Evolutionary conservation across 2,888 invertebrate genomes (phyloP), one percentile per base, ranked within the genome.

Genomic region (Sphaerophoria taeniata): DNA sequence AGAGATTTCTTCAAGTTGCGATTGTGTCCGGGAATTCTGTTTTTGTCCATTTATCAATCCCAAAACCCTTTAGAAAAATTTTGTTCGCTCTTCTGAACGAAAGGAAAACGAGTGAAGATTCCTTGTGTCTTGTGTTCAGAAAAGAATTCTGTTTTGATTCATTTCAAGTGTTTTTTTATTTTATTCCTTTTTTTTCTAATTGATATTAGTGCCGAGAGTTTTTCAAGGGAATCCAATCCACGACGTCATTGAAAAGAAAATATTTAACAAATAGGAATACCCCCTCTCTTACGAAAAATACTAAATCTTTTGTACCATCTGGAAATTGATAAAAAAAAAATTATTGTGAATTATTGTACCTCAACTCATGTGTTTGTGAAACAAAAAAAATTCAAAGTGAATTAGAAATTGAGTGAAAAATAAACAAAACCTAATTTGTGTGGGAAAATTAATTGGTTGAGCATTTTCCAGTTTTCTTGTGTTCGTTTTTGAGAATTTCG

Each of bases 331-430:
- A 16, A 39, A 51, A 51, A 16, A 34, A 65, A 16, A 60, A 60
- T 77, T 72, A 72, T 80, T 84, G 79, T 84, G 84, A 80, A 76
- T 84, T 63, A 39, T 43, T 63, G 11, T 33, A 39, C 9, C 45
- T 77, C 43, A 65, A 63, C 70, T 39, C 33, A 83, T 67, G 71
- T 83, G 83, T 78, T 58, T 74, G 75, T 76, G 12, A 45, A 31
- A 51, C 36, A 55, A n/a, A 55, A 55, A 49, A 39, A 33, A 67
- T 43, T 9, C 11, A 3, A 45, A 43, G 9, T 45, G 16, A 34
- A 56, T 51, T 63, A 24, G 61, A 39, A 55, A 63, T 39, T 43
- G 4, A 43, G 9, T 43, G 12, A 24, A 60, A 43, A 67, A 39
- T 3, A 49, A 16, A n/a, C 34, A 14, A 56, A 4, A 33, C 39